phyloP scores from a whole-genome alignment of 1,140 invertebrate genomes.

The Sipha flava region DNA sequence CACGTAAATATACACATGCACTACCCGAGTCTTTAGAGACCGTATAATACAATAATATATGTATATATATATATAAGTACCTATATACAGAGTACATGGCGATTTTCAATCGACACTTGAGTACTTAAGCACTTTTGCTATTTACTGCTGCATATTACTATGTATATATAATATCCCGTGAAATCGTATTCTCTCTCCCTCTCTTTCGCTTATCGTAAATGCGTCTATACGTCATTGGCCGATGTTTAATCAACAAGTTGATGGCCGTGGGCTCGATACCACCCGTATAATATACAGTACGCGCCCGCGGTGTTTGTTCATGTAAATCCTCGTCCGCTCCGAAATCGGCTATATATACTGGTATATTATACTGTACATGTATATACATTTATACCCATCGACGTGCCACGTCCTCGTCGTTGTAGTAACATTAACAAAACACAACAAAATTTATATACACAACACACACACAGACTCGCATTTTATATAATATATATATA shows the following conservation, averaged over 20 bases:
- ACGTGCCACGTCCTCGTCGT: not conserved
- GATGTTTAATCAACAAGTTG: constrained; percentile 27
- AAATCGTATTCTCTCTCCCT: too few relatives aligned
- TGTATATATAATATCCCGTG: too few relatives aligned
- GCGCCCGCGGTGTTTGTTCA: not conserved
- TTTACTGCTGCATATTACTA: not conserved
- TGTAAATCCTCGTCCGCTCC: not conserved
- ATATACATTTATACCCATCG: not conserved
- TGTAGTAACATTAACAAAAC: constrained; percentile 23
- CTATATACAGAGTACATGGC: too few relatives aligned
- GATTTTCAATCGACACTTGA: not conserved
- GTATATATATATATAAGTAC: too few relatives aligned
- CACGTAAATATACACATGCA: not conserved
- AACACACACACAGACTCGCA: too few relatives aligned
- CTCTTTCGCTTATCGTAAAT: too few relatives aligned
- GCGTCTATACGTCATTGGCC: too few relatives aligned
- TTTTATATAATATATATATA: not conserved
- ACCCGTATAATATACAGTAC: too few relatives aligned
- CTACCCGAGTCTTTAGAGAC: not conserved
- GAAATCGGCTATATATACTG: not conserved
- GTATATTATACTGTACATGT: too few relatives aligned
- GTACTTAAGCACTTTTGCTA: not conserved
- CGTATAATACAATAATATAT: not conserved
- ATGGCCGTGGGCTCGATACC: not conserved
- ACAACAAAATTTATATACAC: not conserved